These are phyloP conservation scores for Garra rufa DNA, from an alignment of 2,113 vertebrate genomes.

Conservation along the genomic window DNA sequence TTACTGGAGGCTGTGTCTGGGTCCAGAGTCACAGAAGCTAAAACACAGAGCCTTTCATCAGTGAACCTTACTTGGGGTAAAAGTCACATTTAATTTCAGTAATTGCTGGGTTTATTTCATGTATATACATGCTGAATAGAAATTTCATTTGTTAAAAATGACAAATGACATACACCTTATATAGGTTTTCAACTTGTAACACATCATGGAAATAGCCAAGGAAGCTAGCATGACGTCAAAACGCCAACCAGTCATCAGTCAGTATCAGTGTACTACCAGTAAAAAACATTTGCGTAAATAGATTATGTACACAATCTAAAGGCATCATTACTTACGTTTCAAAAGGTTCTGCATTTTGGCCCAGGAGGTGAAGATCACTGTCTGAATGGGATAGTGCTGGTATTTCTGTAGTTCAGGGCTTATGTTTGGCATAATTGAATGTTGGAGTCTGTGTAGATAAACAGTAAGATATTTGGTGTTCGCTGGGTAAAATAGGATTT, in stretches of 20 bases:
- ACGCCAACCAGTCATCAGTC: too few species aligned
- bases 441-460: constrained; percentile 16
- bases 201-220: too few species aligned
- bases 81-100: too few species aligned
- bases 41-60: neutral
- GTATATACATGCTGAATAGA: too few species aligned
- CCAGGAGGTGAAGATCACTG: constrained; percentile 24
- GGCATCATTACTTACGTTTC: neutral
- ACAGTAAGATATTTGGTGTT: neutral
- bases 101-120: too few species aligned
- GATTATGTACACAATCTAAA: neutral
- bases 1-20: constrained; percentile 37
- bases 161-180: too few species aligned
- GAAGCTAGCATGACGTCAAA: too few species aligned
- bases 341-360: constrained; percentile 30
- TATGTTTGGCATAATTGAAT: neutral
- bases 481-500: neutral
- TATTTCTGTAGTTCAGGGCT: neutral
- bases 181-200: too few species aligned
- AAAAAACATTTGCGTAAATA: neutral
- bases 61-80: neutral
- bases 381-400: constrained; percentile 5
- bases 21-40: constrained; percentile 51
- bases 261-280: too few species aligned
- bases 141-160: too few species aligned